Evolutionary conservation across 2,113 vertebrate species (phyloP).

Genomic region (Phaetusa simplex): DNA sequence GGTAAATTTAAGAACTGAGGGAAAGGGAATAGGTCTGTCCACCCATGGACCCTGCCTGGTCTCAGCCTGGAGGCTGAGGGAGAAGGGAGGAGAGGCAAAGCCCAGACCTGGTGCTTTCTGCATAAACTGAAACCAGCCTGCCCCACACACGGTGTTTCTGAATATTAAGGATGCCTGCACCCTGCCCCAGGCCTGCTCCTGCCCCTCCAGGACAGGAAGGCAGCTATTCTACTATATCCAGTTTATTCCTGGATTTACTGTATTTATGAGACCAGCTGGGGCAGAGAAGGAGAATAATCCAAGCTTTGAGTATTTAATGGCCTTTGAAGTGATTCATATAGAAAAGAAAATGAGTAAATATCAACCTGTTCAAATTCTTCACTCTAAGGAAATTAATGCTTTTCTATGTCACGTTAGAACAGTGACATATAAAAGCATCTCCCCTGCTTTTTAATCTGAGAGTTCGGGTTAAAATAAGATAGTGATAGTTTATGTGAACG

Average conservation of each 20-base stretch:
- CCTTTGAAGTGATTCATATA: not conserved
- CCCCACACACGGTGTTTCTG: fast-evolving
- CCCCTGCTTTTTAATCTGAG: not conserved
- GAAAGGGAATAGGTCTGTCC: not conserved
- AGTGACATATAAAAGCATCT: not conserved
- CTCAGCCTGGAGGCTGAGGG: not conserved
- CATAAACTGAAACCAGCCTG: not conserved
- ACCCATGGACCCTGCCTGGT: not conserved
- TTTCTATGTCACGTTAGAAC: not conserved
- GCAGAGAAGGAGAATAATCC: not conserved
- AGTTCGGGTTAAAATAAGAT: not conserved
- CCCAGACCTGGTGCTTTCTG: not conserved
- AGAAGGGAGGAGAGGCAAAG: not conserved
- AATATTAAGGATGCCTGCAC: not conserved
- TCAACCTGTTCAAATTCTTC: not conserved
- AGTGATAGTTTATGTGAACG: not conserved
- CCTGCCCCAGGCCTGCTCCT: not conserved
- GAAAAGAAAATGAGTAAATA: constrained; percentile 21
- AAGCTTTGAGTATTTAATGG: not conserved
- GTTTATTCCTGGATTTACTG: not conserved
- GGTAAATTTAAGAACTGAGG: not conserved
- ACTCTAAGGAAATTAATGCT: constrained; percentile 6
- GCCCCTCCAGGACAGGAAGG: not conserved
- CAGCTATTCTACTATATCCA: not conserved
- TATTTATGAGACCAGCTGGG: not conserved